Conservation (phyloP, 2,113 vertebrate genomes). For the Hippoglossus stenolepis region DNA sequence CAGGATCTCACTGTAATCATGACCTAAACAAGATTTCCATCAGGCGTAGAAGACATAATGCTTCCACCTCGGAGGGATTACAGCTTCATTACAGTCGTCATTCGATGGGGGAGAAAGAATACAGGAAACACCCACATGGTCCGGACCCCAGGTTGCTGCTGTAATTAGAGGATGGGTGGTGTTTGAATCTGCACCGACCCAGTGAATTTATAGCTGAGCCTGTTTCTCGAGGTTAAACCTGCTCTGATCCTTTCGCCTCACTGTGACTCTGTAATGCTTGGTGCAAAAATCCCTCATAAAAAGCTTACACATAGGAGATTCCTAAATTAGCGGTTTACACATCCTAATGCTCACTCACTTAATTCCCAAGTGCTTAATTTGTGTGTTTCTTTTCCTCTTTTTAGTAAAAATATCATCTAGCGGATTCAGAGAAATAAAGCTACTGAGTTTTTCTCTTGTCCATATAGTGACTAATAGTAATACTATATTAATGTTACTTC, state of each 20-base stretch:
- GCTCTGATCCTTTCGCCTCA: constrained; percentile 86
- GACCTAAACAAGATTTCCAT: constrained; percentile 63
- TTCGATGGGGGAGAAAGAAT: constrained; percentile 1
- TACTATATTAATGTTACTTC: no score
- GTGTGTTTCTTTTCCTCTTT: constrained; percentile 28
- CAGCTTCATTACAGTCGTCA: constrained; percentile 10
- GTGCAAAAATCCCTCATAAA: constrained; percentile 87
- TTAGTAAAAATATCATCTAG: constrained; percentile 2
- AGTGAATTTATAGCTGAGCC: constrained; percentile 66
- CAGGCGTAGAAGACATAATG: constrained; percentile 30
- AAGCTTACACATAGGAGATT: constrained; percentile 87
- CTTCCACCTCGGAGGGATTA: constrained; percentile 57
- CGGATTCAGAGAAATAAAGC: no score
- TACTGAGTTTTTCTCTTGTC: not conserved
- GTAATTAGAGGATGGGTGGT: constrained; percentile 62
- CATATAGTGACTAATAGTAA: not conserved
- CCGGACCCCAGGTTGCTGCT: constrained; percentile 59
- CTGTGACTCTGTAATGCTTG: constrained; percentile 86
- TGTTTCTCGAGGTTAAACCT: constrained; percentile 84
- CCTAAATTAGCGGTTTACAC: constrained; percentile 83
- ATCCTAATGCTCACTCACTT: constrained; percentile 71
- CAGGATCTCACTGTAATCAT: constrained; percentile 47
- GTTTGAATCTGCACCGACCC: constrained; percentile 21
- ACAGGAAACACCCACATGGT: constrained; percentile 36
- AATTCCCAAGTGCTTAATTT: constrained; percentile 66